phyloP scores from a whole-genome alignment of 1,140 invertebrate genomes.

The Drosophila bipectinata region DNA sequence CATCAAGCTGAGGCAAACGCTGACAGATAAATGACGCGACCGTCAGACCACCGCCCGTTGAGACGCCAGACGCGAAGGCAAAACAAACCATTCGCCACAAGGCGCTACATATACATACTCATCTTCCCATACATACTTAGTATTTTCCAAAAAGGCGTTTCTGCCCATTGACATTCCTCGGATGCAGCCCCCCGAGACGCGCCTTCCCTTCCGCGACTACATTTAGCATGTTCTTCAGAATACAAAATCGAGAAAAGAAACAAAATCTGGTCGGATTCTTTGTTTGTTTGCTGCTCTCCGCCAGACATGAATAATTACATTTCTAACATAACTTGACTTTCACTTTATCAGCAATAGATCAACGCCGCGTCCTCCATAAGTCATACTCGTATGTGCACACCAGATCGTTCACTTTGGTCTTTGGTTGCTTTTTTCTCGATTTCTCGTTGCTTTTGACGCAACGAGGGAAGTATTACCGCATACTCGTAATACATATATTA shows the following conservation, averaged over 20 bases:
- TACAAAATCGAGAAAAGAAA: not conserved
- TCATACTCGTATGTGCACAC: conserved; percentile 20
- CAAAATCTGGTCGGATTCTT: conserved; percentile 16
- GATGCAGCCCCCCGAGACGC: conserved; percentile 4
- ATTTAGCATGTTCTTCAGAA: conserved; percentile 46
- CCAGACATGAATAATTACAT: conserved; percentile 75
- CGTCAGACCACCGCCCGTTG: conserved; percentile 41
- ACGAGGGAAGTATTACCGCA: too few relatives aligned
- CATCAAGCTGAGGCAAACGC: conserved; percentile 56
- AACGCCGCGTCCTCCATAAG: conserved; percentile 49
- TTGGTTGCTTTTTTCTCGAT: conserved; percentile 1
- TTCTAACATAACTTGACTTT: conserved; percentile 80
- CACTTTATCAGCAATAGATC: conserved; percentile 77
- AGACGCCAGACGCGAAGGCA: conserved; percentile 51
- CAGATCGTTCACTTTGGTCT: conserved; percentile 21
- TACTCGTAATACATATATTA: conserved; percentile 7
- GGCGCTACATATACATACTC: conserved; percentile 18
- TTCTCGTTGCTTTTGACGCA: too few relatives aligned
- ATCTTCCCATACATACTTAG: not conserved
- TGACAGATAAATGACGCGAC: conserved; percentile 72
- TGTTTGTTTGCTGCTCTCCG: conserved; percentile 17
- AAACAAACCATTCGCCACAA: conserved; percentile 38
- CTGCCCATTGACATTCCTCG: conserved; percentile 36
- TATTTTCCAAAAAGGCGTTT: conserved; percentile 51
- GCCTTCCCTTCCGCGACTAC: conserved; percentile 16